A percentile compares a stretch with the other conserved stretches of the same genome.
phyloP scores from a whole-genome alignment of 92 coral and sea anemone genomes.

The Blastomussa wellsi region DNA sequence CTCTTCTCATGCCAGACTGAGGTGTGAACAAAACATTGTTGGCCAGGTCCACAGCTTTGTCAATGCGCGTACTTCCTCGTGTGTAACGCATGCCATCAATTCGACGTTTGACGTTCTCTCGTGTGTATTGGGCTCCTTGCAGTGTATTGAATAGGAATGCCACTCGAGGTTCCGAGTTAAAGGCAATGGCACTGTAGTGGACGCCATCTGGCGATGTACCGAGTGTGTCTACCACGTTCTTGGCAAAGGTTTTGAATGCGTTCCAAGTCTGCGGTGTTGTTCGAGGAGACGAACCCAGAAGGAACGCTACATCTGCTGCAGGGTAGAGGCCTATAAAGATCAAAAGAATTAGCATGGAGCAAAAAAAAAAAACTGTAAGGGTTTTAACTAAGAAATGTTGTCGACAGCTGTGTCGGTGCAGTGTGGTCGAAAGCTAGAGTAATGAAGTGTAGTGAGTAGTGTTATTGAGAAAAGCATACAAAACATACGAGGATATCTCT shows the following conservation, averaged over 20 bases:
- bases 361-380: not conserved
- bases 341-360: not conserved
- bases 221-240: constrained; percentile 59
- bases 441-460: too few species aligned
- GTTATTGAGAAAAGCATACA: not conserved
- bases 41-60: constrained; percentile 54
- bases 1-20: constrained; percentile 60
- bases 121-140: constrained; percentile 57
- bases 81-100: constrained; percentile 52
- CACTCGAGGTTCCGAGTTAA: constrained; percentile 52
- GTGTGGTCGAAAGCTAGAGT: too few species aligned
- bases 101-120: constrained; percentile 58
- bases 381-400: not conserved
- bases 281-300: constrained; percentile 57
- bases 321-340: constrained; percentile 41
- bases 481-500: not conserved
- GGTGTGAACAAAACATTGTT: constrained; percentile 47
- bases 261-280: constrained; percentile 65
- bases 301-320: constrained; percentile 67
- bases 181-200: constrained; percentile 66
- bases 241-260: constrained; percentile 61
- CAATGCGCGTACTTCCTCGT: constrained; percentile 49
- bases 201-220: constrained; percentile 62
- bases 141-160: constrained; percentile 60
- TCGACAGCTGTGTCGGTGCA: too few species aligned